These are phyloP conservation scores for Erannis defoliaria DNA, from an alignment of 2,888 invertebrate genomes.

Conservation along the genomic window DNA sequence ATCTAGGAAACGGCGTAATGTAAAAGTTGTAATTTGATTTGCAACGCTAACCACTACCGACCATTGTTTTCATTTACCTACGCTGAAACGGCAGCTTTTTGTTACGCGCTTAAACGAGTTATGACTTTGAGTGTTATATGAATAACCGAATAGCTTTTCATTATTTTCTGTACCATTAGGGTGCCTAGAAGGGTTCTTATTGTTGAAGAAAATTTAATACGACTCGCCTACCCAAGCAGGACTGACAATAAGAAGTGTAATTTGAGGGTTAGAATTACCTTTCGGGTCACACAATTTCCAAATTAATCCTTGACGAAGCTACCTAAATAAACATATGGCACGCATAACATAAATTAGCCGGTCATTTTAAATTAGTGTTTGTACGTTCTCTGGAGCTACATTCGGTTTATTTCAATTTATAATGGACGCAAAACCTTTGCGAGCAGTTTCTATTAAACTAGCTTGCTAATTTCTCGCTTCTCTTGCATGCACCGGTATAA, in stretches of 20 bases:
- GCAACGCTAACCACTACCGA: slow-evolving; percentile 66
- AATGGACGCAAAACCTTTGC: slow-evolving; percentile 14
- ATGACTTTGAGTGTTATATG: slow-evolving; percentile 60
- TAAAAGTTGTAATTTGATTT: slow-evolving; percentile 80
- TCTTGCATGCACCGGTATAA: slow-evolving; percentile 17
- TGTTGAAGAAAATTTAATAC: slow-evolving; percentile 42
- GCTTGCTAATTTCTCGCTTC: slow-evolving; percentile 21
- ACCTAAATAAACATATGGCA: slow-evolving; percentile 27
- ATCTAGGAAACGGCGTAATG: slow-evolving; percentile 71
- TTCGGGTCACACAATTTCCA: slow-evolving; percentile 21
- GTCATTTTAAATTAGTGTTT: slow-evolving; percentile 26
- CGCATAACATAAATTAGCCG: slow-evolving; percentile 13
- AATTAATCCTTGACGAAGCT: slow-evolving; percentile 21
- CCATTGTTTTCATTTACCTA: slow-evolving; percentile 68
- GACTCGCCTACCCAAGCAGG: slow-evolving; percentile 1
- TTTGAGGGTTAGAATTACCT: slow-evolving; percentile 31
- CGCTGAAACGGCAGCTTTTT: slow-evolving; percentile 52
- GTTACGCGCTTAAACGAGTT: slow-evolving; percentile 63
- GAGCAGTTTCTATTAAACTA: slow-evolving; percentile 10
- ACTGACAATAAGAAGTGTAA: slow-evolving; percentile 19
- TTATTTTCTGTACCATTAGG: slow-evolving; percentile 39
- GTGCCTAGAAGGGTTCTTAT: slow-evolving; percentile 43
- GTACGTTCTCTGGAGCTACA: slow-evolving; percentile 1
- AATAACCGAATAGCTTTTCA: slow-evolving; percentile 62
- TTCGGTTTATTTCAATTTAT: slow-evolving; percentile 20